phyloP scores from a whole-genome alignment of 2,797 vertebrate genomes.

The Gobio occitaniae region DNA sequence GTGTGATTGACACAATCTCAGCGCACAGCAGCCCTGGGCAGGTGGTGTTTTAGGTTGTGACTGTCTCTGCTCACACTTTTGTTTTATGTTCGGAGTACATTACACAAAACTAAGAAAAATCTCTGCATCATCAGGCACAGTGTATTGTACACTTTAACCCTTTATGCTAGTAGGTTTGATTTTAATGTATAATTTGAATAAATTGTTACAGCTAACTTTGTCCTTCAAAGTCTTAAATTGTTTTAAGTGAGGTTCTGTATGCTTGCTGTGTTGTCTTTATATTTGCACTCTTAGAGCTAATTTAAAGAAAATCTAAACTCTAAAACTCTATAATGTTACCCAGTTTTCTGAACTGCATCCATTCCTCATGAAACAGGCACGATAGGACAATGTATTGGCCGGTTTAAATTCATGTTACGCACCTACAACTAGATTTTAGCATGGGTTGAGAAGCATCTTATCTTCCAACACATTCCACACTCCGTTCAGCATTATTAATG shows the following conservation, averaged over 20 bases:
- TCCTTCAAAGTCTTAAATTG: conserved; percentile 29
- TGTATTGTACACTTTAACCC: conserved; percentile 8
- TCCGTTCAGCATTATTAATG: background rate
- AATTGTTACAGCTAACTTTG: conserved; percentile 27
- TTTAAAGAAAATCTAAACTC: conserved; percentile 14
- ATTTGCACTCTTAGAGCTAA: background rate
- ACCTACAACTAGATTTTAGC: background rate
- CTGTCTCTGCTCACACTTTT: conserved; percentile 47
- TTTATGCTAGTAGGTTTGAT: conserved; percentile 52
- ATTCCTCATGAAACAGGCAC: background rate
- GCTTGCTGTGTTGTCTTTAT: conserved; percentile 27
- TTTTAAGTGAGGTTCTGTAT: conserved; percentile 21
- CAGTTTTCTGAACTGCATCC: conserved; percentile 32
- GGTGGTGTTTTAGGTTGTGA: conserved; percentile 75
- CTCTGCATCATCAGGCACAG: background rate
- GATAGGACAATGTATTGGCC: background rate
- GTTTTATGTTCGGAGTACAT: conserved; percentile 14
- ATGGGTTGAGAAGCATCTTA: background rate
- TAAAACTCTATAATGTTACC: background rate
- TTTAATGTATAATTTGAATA: conserved; percentile 15
- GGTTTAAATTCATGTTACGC: background rate
- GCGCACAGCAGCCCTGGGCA: conserved; percentile 59
- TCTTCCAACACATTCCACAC: conserved; percentile 30
- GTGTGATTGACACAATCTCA: conserved; percentile 62
- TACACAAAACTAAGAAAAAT: background rate